phyloP scores from a whole-genome alignment of 2,113 vertebrate genomes.

The Tachycineta bicolor region DNA sequence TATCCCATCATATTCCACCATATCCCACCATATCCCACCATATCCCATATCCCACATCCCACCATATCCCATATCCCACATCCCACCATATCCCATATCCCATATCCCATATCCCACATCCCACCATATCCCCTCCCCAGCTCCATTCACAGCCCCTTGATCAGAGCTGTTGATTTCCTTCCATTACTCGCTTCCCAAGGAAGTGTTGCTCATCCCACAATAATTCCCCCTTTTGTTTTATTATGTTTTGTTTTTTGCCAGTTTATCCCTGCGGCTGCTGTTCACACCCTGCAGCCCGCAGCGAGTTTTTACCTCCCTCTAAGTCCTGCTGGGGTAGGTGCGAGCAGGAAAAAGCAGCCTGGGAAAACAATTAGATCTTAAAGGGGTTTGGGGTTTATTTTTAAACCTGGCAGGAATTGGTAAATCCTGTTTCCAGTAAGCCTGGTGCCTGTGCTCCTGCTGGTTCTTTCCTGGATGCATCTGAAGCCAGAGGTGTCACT shows the following conservation, averaged over 20 bases:
- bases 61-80: too few relatives aligned
- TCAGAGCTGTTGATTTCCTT: not conserved
- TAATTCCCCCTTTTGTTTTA: not conserved
- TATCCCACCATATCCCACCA: fast-evolving
- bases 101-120: too few relatives aligned
- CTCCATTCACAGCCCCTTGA: not conserved
- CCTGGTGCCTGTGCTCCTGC: not conserved
- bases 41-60: too few relatives aligned
- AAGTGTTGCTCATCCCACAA: not conserved
- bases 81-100: too few relatives aligned
- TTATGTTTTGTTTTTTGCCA: not conserved
- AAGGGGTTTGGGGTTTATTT: slow-evolving; percentile 16
- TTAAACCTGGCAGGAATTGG: not conserved
- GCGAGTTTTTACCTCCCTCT: not conserved
- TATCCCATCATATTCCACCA: too few relatives aligned
- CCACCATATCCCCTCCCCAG: not conserved
- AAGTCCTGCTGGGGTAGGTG: not conserved
- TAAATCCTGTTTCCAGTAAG: slow-evolving; percentile 19
- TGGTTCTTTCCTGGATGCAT: not conserved
- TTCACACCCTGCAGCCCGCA: not conserved
- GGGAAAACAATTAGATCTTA: slow-evolving; percentile 3
- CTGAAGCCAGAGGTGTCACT: not conserved
- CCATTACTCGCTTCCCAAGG: slow-evolving; percentile 36
- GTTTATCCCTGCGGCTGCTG: not conserved
- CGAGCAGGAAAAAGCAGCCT: slow-evolving; percentile 57